Conservation (phyloP, 2,888 invertebrate genomes). For the Crocallis elinguaria region DNA sequence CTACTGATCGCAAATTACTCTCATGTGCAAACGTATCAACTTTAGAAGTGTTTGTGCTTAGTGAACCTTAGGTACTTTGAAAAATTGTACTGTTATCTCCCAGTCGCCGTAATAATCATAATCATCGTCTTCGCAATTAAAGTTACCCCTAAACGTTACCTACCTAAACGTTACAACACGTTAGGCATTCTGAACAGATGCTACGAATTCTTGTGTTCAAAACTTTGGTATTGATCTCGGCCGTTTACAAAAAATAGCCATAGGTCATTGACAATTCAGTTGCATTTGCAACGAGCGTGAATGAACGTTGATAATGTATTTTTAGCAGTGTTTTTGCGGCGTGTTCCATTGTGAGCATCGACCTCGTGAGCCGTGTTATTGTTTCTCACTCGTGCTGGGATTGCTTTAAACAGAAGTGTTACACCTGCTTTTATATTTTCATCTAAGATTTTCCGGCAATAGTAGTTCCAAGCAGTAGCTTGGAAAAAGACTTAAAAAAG, state of each 20-base stretch:
- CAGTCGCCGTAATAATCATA: background rate
- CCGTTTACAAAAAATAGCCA: slow-evolving; percentile 17
- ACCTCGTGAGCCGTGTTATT: slow-evolving; percentile 34
- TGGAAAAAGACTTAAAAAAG: background rate
- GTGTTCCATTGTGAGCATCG: slow-evolving; percentile 26
- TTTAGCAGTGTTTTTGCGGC: slow-evolving; percentile 30
- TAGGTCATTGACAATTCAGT: slow-evolving; percentile 20
- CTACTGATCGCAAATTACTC: slow-evolving; percentile 44
- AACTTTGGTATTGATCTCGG: slow-evolving; percentile 38
- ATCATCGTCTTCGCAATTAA: background rate
- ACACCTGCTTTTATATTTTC: slow-evolving; percentile 11
- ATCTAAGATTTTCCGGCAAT: background rate
- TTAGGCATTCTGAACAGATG: slow-evolving; percentile 20
- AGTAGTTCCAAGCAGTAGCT: too few species aligned
- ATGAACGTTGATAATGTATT: slow-evolving; percentile 33
- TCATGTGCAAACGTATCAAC: slow-evolving; percentile 38
- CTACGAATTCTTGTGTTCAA: slow-evolving; percentile 31
- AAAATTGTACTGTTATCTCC: background rate
- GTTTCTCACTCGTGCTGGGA: slow-evolving; percentile 21
- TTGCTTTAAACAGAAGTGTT: slow-evolving; percentile 13
- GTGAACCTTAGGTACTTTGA: slow-evolving; percentile 14
- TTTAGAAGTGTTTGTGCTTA: slow-evolving; percentile 43
- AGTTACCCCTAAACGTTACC: slow-evolving; percentile 6
- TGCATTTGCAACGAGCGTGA: slow-evolving; percentile 9
- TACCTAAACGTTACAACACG: slow-evolving; percentile 16